phyloP scores from a whole-genome alignment of 2,113 vertebrate genomes.

The Mormyrus iriodes region DNA sequence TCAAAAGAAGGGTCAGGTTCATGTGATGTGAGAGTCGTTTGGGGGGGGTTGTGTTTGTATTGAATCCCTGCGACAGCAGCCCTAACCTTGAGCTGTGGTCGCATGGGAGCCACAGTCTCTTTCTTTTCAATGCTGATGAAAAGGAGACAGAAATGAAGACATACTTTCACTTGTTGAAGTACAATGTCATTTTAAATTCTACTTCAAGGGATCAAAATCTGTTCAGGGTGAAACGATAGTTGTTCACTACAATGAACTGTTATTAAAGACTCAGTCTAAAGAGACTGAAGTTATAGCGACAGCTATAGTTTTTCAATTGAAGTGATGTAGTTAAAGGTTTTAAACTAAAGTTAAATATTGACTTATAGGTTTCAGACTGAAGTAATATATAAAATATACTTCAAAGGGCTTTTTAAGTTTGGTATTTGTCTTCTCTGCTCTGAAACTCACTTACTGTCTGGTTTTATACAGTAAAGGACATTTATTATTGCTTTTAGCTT shows the following conservation, averaged over 20 bases:
- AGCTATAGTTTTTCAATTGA: neutral
- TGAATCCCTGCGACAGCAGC: slow-evolving; percentile 49
- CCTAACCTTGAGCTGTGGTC: slow-evolving; percentile 46
- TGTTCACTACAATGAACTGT: neutral
- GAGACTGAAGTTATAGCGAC: neutral
- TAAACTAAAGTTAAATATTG: neutral
- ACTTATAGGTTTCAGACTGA: neutral
- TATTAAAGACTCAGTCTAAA: neutral
- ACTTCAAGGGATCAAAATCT: neutral
- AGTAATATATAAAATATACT: neutral
- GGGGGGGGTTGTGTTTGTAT: slow-evolving; percentile 6
- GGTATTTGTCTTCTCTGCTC: neutral
- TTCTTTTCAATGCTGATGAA: neutral
- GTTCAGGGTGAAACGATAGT: neutral
- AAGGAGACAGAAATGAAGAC: slow-evolving; percentile 19
- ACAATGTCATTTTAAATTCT: slow-evolving; percentile 25
- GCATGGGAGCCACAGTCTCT: slow-evolving; percentile 2
- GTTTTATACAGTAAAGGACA: neutral
- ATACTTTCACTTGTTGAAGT: slow-evolving; percentile 34
- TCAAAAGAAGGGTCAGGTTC: slow-evolving; percentile 33
- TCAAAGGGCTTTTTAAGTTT: neutral
- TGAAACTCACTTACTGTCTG: neutral
- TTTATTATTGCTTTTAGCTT: neutral
- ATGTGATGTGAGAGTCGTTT: slow-evolving; percentile 28
- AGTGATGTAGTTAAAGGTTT: neutral